A percentile compares a stretch with the other conserved stretches of the same genome.
phyloP scores from a whole-genome alignment of 2,797 vertebrate species.

The Chelmon rostratus region DNA sequence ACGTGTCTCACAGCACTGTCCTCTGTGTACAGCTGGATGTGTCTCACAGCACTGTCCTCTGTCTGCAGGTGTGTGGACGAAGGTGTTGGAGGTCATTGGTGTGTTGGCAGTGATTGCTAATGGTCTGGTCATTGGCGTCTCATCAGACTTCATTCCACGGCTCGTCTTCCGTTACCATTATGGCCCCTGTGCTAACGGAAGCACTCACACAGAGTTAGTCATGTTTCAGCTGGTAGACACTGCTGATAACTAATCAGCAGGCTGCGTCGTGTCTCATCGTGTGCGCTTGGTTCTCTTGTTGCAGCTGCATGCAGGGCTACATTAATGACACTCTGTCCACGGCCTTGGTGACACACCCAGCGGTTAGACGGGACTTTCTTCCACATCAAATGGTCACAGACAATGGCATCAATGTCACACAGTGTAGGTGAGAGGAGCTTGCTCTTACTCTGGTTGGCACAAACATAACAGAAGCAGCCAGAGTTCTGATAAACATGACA shows the following conservation, averaged over 20 bases:
- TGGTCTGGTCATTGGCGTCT: constrained; percentile 92
- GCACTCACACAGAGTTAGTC: constrained; percentile 53
- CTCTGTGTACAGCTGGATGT: not conserved
- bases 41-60: not conserved
- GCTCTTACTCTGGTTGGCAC: not conserved
- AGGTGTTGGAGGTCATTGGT: constrained; percentile 90
- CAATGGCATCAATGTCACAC: constrained; percentile 55
- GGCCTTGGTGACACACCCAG: constrained; percentile 78
- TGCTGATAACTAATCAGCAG: not conserved
- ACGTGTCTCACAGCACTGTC: not conserved
- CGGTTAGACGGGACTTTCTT: constrained; percentile 57
- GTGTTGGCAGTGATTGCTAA: constrained; percentile 94
- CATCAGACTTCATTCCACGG: constrained; percentile 93
- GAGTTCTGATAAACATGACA: not conserved
- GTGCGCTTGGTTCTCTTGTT: constrained; percentile 12
- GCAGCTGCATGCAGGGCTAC: constrained; percentile 92
- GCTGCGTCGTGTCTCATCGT: not conserved
- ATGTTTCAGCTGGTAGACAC: not conserved
- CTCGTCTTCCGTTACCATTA: constrained; percentile 92
- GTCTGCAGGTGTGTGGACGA: constrained; percentile 91
- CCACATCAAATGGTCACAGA: not conserved
- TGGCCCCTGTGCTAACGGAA: constrained; percentile 84
- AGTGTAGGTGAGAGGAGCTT: constrained; percentile 89
- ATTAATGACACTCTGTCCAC: constrained; percentile 90
- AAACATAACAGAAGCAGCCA: not conserved